Evolutionary conservation across 2,888 invertebrate species (phyloP).

Genomic region (Ophonus ardosiacus): DNA sequence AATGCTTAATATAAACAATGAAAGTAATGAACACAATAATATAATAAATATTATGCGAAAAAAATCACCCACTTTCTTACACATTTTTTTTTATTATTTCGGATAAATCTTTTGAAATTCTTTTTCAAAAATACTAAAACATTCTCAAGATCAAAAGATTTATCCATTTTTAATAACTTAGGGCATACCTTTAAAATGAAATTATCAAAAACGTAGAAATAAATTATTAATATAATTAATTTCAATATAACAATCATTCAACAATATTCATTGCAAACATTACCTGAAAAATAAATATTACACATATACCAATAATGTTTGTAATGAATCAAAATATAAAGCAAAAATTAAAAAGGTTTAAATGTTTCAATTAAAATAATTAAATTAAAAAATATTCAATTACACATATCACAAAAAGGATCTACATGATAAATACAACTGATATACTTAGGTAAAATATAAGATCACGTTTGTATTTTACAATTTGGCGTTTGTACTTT

Average conservation of each 20-base stretch:
- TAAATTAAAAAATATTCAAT: constrained; percentile 14
- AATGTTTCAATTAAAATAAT: constrained; percentile 4
- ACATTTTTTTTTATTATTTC: constrained; percentile 11
- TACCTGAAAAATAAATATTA: constrained; percentile 20
- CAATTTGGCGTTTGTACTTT: constrained; percentile 58
- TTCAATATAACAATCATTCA: constrained; percentile 16
- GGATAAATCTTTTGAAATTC: constrained; percentile 1
- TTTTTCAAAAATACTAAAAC: constrained; percentile 19
- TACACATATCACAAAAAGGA: constrained; percentile 24
- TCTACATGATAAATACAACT: neutral
- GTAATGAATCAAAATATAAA: constrained; percentile 22
- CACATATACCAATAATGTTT: constrained; percentile 14
- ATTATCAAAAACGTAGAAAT: constrained; percentile 13
- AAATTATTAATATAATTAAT: constrained; percentile 20
- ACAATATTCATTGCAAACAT: constrained; percentile 27
- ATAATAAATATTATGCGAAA: constrained; percentile 10
- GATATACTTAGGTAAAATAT: constrained; percentile 20
- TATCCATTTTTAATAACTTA: constrained; percentile 37
- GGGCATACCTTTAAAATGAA: constrained; percentile 2
- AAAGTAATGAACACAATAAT: constrained; percentile 8
- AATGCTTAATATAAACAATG: constrained; percentile 34
- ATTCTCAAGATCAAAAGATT: constrained; percentile 13
- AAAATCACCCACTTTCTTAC: constrained; percentile 50
- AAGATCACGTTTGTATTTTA: constrained; percentile 14
- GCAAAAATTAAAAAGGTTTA: constrained; percentile 21